Base-by-base conservation (phyloP, 37 sponge, comb jelly and placozoan genomes). In the Hexactinellida sp. region DNA sequence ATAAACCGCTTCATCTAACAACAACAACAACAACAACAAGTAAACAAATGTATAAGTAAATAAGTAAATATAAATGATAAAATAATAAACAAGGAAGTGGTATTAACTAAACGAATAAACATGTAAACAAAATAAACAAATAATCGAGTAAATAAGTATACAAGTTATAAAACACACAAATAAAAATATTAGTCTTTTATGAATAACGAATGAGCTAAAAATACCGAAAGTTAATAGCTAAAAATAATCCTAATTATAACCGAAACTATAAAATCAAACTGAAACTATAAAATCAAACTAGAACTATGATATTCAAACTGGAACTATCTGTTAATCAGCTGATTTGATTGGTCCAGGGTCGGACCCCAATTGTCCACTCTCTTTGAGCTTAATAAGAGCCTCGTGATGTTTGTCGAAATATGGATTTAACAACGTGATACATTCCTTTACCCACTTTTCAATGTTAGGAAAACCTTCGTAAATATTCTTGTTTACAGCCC, bases 401-500 rank as follows among this genome's bases (percentile, higher is more conserved):
- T 76, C 71, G 51, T 89, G 38, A 25, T 39, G 36, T 35, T 63
- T 37, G 37, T 92, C 93, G 87, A 86, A 90, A 38, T 90, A 87
- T 32, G 89, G 87, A 0, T 47, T 83, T 34, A 92, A 85, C 1
- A 38, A 38, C 83, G 83, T 82, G 85, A 86, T 83, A 54, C 90
- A 90, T 37, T 88, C 83, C 0, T 86, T 41, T 71, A 92, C 32
- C 92, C 92, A 92, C 1, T 54, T 54, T 32, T 88, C 88, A 82
- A 90, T 88, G 38, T 86, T 90, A 0, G 90, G 88, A 0, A 85
- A 82, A 28, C 89, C 92, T 63, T 90, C 88, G 85, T 82, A 90
- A 37, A 90, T 82, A 82, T 92, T 88, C 0, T 37, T 52, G 37
- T 83, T 84, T 37, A 82, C 38, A 47, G 84, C 30, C 85, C 83